These are phyloP conservation scores for Panthera uncia DNA, from an alignment of 2,113 vertebrate genomes.

Conservation along the genomic window DNA sequence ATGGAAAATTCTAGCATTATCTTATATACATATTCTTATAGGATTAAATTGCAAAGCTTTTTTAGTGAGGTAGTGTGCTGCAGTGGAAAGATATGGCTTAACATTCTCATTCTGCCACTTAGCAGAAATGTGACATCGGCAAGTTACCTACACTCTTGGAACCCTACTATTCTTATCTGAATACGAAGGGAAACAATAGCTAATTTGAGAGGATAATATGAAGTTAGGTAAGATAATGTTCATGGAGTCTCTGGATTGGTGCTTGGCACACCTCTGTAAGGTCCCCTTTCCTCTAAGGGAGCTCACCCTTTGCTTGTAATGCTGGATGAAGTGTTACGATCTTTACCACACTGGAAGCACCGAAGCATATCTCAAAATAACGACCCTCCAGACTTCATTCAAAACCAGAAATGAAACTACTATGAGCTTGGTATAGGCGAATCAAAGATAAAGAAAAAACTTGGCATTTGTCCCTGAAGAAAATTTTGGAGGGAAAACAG, in stretches of 20 bases:
- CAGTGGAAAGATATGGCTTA: neutral
- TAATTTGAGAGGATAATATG: neutral
- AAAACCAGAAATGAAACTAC: neutral
- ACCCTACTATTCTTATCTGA: neutral
- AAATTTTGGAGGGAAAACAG: neutral
- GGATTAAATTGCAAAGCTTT: neutral
- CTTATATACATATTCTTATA: neutral
- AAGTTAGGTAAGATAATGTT: neutral
- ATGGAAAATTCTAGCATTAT: slow-evolving; percentile 23
- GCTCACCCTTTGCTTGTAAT: neutral
- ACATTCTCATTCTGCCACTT: neutral
- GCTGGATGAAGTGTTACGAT: neutral
- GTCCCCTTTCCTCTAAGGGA: neutral
- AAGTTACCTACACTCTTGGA: neutral
- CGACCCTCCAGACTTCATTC: neutral
- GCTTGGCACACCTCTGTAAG: neutral
- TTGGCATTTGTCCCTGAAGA: neutral
- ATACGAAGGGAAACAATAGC: neutral
- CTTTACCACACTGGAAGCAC: neutral
- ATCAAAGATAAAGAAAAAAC: slow-evolving; percentile 14
- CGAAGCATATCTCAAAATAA: neutral
- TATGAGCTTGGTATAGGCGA: neutral
- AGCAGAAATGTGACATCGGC: neutral
- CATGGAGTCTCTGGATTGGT: neutral
- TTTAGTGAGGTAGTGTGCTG: neutral